Percentiles rank a stretch among this genome's conserved stretches.
These are phyloP conservation scores for Epirrhoe alternata DNA, from an alignment of 2,888 invertebrate species.

Conservation along the genomic window DNA sequence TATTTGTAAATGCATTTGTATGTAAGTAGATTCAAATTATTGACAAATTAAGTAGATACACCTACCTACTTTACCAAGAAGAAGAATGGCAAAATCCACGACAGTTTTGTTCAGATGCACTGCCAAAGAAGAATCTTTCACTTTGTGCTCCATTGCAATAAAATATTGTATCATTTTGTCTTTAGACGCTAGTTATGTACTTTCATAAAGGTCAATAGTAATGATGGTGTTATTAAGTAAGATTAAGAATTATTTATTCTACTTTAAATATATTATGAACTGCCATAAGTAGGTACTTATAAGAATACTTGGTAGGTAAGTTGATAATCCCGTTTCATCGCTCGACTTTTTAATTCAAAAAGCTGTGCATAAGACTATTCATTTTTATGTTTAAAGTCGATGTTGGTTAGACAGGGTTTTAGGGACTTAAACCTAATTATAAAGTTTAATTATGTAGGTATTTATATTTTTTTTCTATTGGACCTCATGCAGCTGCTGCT, in stretches of 20 bases:
- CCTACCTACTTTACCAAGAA: not conserved
- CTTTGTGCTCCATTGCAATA: constrained; percentile 14
- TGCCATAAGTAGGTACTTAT: constrained; percentile 74
- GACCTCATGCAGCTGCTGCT: too few relatives aligned
- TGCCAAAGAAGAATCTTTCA: constrained; percentile 31
- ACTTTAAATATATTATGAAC: constrained; percentile 62
- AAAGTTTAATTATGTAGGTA: not conserved
- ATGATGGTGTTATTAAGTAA: not conserved
- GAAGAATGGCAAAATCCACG: constrained; percentile 1
- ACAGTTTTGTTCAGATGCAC: constrained; percentile 15
- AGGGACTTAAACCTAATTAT: not conserved
- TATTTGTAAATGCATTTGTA: constrained; percentile 22
- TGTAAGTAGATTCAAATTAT: constrained; percentile 22
- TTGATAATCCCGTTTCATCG: constrained; percentile 19
- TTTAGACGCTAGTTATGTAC: not conserved
- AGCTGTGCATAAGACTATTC: not conserved
- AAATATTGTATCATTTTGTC: not conserved
- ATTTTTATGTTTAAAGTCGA: not conserved
- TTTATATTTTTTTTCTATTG: not conserved
- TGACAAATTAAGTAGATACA: not conserved
- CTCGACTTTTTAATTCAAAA: constrained; percentile 7
- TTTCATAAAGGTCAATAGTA: not conserved
- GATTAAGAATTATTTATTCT: constrained; percentile 71
- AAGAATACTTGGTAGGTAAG: constrained; percentile 46
- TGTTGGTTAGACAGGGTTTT: not conserved